Evolutionary conservation across 2,797 vertebrate genomes (phyloP).

Genomic region (Tenualosa ilisha): DNA sequence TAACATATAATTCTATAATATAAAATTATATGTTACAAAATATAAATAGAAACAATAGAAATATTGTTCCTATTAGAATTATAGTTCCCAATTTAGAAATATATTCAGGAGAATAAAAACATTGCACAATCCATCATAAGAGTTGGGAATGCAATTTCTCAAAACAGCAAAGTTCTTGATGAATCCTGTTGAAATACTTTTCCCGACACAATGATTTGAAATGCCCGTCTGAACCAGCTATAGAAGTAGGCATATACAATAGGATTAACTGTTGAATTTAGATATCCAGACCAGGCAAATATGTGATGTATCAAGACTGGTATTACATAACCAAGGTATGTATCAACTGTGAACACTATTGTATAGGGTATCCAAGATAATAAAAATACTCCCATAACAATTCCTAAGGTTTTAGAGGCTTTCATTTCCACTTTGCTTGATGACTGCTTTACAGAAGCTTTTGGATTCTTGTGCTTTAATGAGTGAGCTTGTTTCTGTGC

Average conservation of each 20-base stretch:
- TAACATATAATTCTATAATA: too few species aligned
- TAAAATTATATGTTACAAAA: background rate
- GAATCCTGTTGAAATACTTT: conserved; percentile 68
- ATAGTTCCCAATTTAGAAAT: too few species aligned
- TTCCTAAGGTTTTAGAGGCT: conserved; percentile 76
- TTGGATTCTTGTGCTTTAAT: conserved; percentile 60
- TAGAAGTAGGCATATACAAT: conserved; percentile 83
- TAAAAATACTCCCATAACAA: conserved; percentile 79
- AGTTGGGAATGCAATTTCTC: too few species aligned
- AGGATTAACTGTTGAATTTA: conserved; percentile 81
- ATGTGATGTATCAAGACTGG: conserved; percentile 66
- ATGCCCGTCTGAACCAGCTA: conserved; percentile 76
- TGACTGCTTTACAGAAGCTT: conserved; percentile 42
- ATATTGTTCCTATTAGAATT: too few species aligned
- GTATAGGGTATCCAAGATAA: conserved; percentile 79
- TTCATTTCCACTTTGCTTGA: conserved; percentile 69
- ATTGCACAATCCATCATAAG: too few species aligned
- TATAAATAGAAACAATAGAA: too few species aligned
- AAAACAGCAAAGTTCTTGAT: too few species aligned
- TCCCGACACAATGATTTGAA: conserved; percentile 74
- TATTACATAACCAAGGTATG: conserved; percentile 66
- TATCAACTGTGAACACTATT: conserved; percentile 66
- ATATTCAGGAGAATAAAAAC: too few species aligned
- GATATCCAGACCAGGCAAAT: conserved; percentile 79
- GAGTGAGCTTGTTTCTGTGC: conserved; percentile 72